Evolutionary conservation across 2,888 invertebrate genomes (phyloP).

Genomic region (Harpalus rufipes): DNA sequence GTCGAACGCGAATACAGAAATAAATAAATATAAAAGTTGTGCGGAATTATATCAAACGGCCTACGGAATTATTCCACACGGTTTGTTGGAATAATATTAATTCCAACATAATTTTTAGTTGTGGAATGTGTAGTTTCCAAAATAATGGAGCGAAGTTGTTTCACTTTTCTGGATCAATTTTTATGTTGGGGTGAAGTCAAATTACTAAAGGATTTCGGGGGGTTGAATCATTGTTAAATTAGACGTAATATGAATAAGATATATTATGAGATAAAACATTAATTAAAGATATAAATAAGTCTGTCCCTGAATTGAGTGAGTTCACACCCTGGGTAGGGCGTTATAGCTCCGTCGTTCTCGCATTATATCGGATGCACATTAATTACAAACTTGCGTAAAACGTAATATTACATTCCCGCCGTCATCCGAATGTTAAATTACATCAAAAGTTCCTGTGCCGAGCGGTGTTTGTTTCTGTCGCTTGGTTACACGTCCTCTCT

Average conservation of each 20-base stretch:
- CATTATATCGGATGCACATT: conserved; percentile 63
- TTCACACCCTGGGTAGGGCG: background rate
- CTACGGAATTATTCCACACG: too few relatives aligned
- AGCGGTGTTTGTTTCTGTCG: conserved; percentile 65
- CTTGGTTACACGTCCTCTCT: conserved; percentile 52
- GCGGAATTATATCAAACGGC: too few relatives aligned
- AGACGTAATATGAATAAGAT: conserved; percentile 14
- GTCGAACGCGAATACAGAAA: too few relatives aligned
- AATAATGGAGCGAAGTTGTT: too few relatives aligned
- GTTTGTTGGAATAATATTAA: too few relatives aligned
- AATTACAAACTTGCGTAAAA: conserved; percentile 66
- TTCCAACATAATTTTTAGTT: too few relatives aligned
- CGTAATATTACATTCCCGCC: conserved; percentile 65
- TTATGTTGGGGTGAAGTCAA: too few relatives aligned
- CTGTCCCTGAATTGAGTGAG: background rate
- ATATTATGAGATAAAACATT: conserved; percentile 16
- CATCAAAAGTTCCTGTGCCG: conserved; percentile 62
- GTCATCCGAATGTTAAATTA: conserved; percentile 66
- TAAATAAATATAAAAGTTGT: too few relatives aligned
- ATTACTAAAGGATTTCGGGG: too few relatives aligned
- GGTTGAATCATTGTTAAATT: background rate
- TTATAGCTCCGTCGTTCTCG: conserved; percentile 6
- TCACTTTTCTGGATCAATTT: too few relatives aligned
- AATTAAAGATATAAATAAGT: conserved; percentile 41
- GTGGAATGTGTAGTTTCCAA: too few relatives aligned